Evolutionary conservation across 2,888 invertebrate genomes (phyloP).

Genomic region (Nemotelus pantherinus): DNA sequence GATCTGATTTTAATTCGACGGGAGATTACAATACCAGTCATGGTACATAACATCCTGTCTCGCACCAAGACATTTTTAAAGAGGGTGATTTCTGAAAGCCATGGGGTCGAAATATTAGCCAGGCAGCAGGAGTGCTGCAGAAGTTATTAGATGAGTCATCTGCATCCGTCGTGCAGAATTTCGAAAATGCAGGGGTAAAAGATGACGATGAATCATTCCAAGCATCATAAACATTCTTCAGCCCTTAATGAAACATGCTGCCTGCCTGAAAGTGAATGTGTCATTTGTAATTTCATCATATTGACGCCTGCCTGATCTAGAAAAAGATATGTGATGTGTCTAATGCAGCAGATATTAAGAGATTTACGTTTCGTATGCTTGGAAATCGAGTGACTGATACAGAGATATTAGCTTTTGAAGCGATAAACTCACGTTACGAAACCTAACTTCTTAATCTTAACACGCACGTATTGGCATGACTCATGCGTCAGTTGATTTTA

Average conservation of each 20-base stretch:
- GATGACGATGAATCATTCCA: constrained; percentile 23
- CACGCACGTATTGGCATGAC: too few relatives aligned
- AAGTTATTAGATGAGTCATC: constrained; percentile 36
- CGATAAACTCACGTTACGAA: too few relatives aligned
- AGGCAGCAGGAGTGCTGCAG: constrained; percentile 5
- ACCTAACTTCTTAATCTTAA: too few relatives aligned
- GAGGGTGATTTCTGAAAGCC: neutral
- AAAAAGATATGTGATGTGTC: too few relatives aligned
- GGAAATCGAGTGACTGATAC: neutral
- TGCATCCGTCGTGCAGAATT: constrained; percentile 16
- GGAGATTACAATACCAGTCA: constrained; percentile 17
- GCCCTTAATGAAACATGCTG: too few relatives aligned
- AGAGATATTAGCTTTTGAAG: too few relatives aligned
- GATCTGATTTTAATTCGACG: neutral
- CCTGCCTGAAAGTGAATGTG: too few relatives aligned
- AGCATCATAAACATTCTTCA: too few relatives aligned
- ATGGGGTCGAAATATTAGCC: neutral
- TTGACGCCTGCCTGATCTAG: too few relatives aligned
- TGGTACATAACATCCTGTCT: neutral
- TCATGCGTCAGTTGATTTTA: constrained; percentile 10
- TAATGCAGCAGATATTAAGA: too few relatives aligned
- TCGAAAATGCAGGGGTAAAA: neutral
- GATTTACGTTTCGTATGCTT: too few relatives aligned
- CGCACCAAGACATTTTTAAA: neutral
- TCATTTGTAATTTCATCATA: too few relatives aligned